Conservation (phyloP, 1,140 invertebrate species). For the Heliconius melpomene region DNA sequence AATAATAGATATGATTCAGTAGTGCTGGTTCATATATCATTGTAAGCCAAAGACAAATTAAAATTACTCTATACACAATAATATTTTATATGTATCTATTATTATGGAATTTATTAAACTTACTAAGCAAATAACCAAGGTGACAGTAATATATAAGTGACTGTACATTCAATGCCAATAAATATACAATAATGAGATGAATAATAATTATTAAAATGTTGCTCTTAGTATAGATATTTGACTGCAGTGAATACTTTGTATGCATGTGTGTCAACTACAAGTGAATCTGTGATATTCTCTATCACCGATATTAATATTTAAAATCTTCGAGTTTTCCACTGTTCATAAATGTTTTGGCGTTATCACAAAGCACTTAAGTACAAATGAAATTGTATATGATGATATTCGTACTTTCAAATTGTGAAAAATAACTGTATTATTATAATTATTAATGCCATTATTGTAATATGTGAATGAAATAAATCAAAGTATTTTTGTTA, state of each 20-base stretch:
- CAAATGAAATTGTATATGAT: conserved; percentile 63
- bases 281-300: conserved; percentile 51
- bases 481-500: conserved; percentile 44
- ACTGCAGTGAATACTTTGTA: conserved; percentile 18
- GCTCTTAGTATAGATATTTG: conserved; percentile 14
- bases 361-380: conserved; percentile 67
- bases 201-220: conserved; percentile 22
- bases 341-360: conserved; percentile 40
- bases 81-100: conserved; percentile 16
- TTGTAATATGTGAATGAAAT: conserved; percentile 41
- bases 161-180: conserved; percentile 27
- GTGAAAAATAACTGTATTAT: conserved; percentile 31
- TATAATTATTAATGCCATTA: conserved; percentile 40
- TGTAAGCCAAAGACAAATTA: conserved; percentile 24
- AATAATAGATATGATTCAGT: neutral
- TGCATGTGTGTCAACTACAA: conserved; percentile 39
- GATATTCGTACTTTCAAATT: conserved; percentile 29
- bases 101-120: conserved; percentile 7
- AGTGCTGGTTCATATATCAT: conserved; percentile 14
- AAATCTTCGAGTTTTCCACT: conserved; percentile 38
- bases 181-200: conserved; percentile 14
- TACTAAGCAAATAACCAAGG: conserved; percentile 18
- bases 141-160: conserved; percentile 7
- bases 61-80: conserved; percentile 14
- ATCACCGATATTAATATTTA: conserved; percentile 45